These are phyloP conservation scores for Leptinotarsa haldemani DNA, from an alignment of 2,888 invertebrate species.

Conservation along the genomic window DNA sequence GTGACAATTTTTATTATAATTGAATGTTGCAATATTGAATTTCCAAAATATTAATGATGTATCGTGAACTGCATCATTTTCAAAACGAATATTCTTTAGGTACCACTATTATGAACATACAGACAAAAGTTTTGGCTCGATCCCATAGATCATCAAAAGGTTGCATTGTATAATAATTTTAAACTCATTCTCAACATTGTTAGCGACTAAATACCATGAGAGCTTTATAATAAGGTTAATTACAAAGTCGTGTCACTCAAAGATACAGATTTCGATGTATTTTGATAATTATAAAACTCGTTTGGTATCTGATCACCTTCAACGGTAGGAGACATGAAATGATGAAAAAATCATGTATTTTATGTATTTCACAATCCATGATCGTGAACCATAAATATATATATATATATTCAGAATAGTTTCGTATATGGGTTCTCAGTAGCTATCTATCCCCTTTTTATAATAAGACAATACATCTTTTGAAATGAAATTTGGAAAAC, in stretches of 20 bases:
- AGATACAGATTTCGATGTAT: constrained; percentile 9
- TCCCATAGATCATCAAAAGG: not conserved
- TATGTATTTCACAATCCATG: not conserved
- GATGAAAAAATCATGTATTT: not conserved
- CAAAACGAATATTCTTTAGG: no score
- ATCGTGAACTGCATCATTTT: no score
- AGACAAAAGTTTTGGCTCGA: not conserved
- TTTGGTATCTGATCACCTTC: constrained; percentile 13
- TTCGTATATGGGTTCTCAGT: not conserved
- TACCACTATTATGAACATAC: no score
- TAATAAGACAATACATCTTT: no score
- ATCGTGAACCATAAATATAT: not conserved
- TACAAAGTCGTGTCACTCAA: constrained; percentile 13
- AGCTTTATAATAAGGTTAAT: constrained; percentile 14
- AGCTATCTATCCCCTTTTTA: no score
- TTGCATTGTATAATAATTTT: not conserved
- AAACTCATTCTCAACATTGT: not conserved
- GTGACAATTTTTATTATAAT: no score
- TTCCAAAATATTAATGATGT: no score
- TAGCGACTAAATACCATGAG: not conserved
- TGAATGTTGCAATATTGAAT: no score
- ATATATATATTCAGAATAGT: not conserved
- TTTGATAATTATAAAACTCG: constrained; percentile 15
- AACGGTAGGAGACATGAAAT: not conserved
- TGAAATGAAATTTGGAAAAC: no score